phyloP scores from a whole-genome alignment of 2,113 vertebrate species.

The Siphamia tubifer region DNA sequence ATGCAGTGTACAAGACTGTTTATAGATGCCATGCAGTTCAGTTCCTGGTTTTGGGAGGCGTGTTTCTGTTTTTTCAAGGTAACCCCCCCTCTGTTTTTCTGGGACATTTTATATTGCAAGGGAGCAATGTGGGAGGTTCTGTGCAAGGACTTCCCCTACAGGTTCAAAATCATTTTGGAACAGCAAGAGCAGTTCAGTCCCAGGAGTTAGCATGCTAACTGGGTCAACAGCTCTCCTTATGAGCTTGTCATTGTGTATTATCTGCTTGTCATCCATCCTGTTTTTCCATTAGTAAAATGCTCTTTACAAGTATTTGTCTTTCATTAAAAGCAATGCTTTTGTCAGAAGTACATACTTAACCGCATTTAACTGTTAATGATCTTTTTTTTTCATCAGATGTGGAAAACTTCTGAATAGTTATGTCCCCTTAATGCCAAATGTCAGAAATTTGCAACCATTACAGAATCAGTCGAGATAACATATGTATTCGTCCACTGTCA shows the following conservation, averaged over 20 bases:
- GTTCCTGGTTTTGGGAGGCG: background rate
- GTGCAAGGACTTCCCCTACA: conserved; percentile 63
- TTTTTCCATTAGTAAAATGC: background rate
- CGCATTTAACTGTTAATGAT: too few relatives aligned
- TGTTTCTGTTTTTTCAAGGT: conserved; percentile 16
- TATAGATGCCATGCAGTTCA: background rate
- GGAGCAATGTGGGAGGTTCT: background rate
- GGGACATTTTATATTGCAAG: conserved; percentile 17
- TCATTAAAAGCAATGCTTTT: background rate
- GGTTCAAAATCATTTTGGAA: conserved; percentile 60
- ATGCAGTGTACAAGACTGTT: background rate
- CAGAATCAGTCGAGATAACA: too few relatives aligned
- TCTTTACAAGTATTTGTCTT: background rate
- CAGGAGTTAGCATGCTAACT: conserved; percentile 54
- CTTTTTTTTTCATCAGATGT: too few relatives aligned
- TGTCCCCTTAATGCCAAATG: too few relatives aligned
- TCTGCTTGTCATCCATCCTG: background rate
- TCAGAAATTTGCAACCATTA: too few relatives aligned
- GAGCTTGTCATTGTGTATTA: conserved; percentile 11
- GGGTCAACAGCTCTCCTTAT: conserved; percentile 58
- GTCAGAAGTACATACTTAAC: background rate
- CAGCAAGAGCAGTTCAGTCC: conserved; percentile 31
- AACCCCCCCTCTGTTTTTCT: conserved; percentile 13
- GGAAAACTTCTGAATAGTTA: too few relatives aligned
- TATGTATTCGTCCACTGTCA: too few relatives aligned